phyloP scores from a whole-genome alignment of 2,113 vertebrate genomes.

The Neolamprologus hecqui region DNA sequence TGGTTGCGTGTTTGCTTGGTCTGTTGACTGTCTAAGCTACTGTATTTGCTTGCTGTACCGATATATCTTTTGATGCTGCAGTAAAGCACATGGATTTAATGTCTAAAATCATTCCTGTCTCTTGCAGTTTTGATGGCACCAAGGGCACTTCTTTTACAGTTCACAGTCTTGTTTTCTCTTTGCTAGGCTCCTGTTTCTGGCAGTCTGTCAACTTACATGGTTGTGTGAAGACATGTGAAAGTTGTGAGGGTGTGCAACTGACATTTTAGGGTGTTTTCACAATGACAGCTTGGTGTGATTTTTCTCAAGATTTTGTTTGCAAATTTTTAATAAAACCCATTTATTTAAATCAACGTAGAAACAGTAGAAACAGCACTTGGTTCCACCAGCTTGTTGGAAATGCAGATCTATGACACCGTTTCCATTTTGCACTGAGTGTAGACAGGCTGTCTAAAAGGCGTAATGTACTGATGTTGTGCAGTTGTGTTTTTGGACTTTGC shows the following conservation, averaged over 20 bases:
- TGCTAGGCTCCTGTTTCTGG: not conserved
- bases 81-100: not conserved
- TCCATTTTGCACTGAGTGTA: not conserved
- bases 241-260: not conserved
- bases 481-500: not conserved
- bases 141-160: not conserved
- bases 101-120: not conserved
- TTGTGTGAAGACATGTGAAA: not conserved
- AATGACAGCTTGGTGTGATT: not conserved
- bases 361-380: not conserved
- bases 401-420: not conserved
- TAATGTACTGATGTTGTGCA: not conserved
- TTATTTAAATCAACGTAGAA: not conserved
- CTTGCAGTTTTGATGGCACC: not conserved
- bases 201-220: not conserved
- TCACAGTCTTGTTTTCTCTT: not conserved
- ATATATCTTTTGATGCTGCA: not conserved
- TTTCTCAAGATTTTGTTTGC: not conserved
- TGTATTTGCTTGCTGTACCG: not conserved
- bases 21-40: not conserved
- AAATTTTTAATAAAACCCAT: not conserved
- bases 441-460: not conserved
- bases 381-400: not conserved
- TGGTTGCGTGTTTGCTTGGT: not conserved
- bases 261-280: not conserved